Evolutionary conservation across 1,140 invertebrate genomes (phyloP), one percentile per base, ranked within the genome.

Genomic region (Leptoteleia sp.): DNA sequence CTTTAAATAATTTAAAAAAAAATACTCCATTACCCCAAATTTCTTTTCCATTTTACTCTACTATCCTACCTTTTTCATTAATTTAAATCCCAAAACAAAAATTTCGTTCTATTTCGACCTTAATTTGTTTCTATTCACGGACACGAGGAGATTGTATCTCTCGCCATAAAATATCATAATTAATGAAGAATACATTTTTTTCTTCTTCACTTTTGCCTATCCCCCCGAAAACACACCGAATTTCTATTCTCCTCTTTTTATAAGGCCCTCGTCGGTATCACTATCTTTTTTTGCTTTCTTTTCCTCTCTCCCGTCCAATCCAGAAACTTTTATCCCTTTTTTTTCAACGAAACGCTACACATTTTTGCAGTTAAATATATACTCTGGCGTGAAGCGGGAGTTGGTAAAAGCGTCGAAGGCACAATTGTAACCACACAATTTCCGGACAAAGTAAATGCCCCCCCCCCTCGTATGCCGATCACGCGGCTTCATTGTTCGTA

Each of bases 401-500:
- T n/a, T n/a, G n/a, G n/a, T n/a, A n/a, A n/a, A n/a, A n/a, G n/a
- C n/a, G n/a, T n/a, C n/a, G n/a, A n/a, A n/a, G n/a, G n/a, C n/a
- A n/a, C n/a, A n/a, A n/a, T n/a, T 47, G 27, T 37, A 22, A 61
- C 42, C 50, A 40, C 52, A 55, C 52, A 55, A 42, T 76, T 62
- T 62, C 55, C 55, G 50, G 31, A 72, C 67, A 72, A 72, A 45
- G 40, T 72, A 6, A 47, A 72, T 54, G 38, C 0, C 11, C 11
- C 54, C 40, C 55, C 0, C 11, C 11, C 54, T 45, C 55, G 47
- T 72, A 79, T 73, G 62, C 76, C 64, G 76, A 55, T 79, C 76
- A 78, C 76, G 76, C 54, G 42, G n/a, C n/a, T 35, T 48, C 50
- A 79, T 70, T 73, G 76, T 79, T 68, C 54, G 54, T 15, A 45